Evolutionary conservation across 1,140 invertebrate species (phyloP), one percentile per base, ranked within the genome.

Genomic region (Platorchestia sp.): DNA sequence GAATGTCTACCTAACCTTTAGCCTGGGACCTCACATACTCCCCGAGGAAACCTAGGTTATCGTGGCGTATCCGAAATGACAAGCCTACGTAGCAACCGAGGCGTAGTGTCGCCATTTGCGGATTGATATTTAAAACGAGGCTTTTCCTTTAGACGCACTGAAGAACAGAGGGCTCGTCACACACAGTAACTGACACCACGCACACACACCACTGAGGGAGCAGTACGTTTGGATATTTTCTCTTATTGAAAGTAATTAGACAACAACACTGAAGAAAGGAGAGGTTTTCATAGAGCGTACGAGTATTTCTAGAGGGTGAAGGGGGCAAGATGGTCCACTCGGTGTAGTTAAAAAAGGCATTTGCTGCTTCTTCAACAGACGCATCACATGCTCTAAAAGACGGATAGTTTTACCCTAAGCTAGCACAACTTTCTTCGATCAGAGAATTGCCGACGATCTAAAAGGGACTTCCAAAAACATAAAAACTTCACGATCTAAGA

Each of bases 341-440:
- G 87, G 87, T 89, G 87, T 27, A 42, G 87, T 89, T 89, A 89
- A 89, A 89, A 89, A 89, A 89, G 87, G 87, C 87, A 41, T 89
- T 89, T 44, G 43, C 36, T 89, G n/a, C 87, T 44, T 75, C 59
- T 75, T 75, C 59, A 75, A 75, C 59, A 75, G 47, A 51, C 59
- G 36, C 59, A 75, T 89, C 87, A 89, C 87, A 41, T 89, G 87
- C n/a, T 89, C 87, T 89, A 89, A 89, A 89, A 89, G 87, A 89
- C 87, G 87, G 87, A 89, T 89, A 89, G 87, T 89, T 89, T 89
- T 89, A 89, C 87, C 87, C 87, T 89, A 89, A 89, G 3, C n/a
- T 89, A 44, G 14, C 41, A 89, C 43, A 89, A 44, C 36, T 75
- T 75, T 22, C 7, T 36, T 75, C 59, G 1, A 75, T 75, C 27